Evolutionary conservation across 2,113 vertebrate genomes (phyloP).

Genomic region (Oreotrochilus melanogaster): DNA sequence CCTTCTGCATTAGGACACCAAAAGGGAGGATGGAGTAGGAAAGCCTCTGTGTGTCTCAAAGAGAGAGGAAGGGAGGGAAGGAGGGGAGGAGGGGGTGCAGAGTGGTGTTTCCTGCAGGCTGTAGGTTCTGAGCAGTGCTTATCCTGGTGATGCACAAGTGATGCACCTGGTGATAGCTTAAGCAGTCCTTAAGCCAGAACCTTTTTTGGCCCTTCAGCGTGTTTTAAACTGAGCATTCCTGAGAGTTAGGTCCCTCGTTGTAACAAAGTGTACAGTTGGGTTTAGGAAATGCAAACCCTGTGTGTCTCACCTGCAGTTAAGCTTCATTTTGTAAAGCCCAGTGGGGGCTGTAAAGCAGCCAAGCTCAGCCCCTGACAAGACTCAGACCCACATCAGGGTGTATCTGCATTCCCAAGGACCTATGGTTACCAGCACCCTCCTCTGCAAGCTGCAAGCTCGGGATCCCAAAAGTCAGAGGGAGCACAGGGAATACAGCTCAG

Average conservation of each 20-base stretch:
- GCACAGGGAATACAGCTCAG: neutral
- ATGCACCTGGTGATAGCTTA: no score
- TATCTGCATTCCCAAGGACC: neutral
- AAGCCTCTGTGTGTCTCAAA: neutral
- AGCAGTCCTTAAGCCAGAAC: neutral
- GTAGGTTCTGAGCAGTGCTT: neutral
- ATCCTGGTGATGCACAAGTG: rapidly evolving
- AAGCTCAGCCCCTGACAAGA: neutral
- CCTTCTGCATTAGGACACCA: neutral
- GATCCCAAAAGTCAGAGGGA: neutral
- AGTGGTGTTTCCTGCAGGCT: rapidly evolving
- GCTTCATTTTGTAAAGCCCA: rapidly evolving
- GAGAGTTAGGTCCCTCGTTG: rapidly evolving
- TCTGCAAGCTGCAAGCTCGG: neutral
- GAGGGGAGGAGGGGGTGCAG: neutral
- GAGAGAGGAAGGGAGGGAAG: neutral
- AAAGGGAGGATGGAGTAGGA: neutral
- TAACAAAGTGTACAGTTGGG: rapidly evolving
- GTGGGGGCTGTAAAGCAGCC: neutral
- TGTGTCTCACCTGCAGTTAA: neutral
- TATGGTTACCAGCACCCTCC: neutral
- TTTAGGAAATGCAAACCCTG: neutral
- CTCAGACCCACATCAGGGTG: neutral
- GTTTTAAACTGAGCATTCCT: neutral
- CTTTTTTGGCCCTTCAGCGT: neutral